Evolutionary conservation across 1,140 invertebrate genomes (phyloP), one percentile per base, ranked within the genome.

Genomic region (Macrostomum lignano): DNA sequence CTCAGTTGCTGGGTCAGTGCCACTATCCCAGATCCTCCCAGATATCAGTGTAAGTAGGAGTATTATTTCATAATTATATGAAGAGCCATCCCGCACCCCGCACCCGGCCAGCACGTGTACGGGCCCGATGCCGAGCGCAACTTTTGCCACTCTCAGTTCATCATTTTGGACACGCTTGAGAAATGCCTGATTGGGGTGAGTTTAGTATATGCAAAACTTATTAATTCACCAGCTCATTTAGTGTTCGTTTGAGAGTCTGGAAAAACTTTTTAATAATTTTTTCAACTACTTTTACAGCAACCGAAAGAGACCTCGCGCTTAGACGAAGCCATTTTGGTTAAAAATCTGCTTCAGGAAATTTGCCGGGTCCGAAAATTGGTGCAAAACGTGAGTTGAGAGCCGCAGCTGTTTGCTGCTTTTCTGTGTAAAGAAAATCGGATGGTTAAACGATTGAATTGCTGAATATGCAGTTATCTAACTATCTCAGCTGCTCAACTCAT

Each of bases 241-340:
- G 17, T 4, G 14, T 15, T 28, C 17, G 26, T 15, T 28, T 28
- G 4, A 28, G 17, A n/a, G n/a, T n/a, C n/a, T n/a, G n/a, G n/a
- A n/a, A n/a, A n/a, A n/a, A n/a, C n/a, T n/a, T n/a, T n/a, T n/a
- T n/a, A n/a, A n/a, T n/a, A n/a, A 24, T 24, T 24, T 24, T 24
- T 23, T 37, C 29, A 1, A 17, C 21, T 28, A 10, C 28, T 17
- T 29, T 39, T 45, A 15, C 41, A 61, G 47, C 79, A 88, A 60
- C 74, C 74, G 15, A 82, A 77, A 62, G 67, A 68, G 44, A 81
- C 74, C 1, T 75, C 76, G 7, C 71, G 78, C 36, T 72, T 75
- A 44, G 78, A 86, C 47, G 78, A 86, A 54, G 72, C 77, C 2
- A 84, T 82, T 71, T 82, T 82, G 62, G 75, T 94, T 1, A 91